Evolutionary conservation across 2,888 invertebrate species (phyloP), one percentile per base, ranked within the genome.

Genomic region (Cantharis rufa): DNA sequence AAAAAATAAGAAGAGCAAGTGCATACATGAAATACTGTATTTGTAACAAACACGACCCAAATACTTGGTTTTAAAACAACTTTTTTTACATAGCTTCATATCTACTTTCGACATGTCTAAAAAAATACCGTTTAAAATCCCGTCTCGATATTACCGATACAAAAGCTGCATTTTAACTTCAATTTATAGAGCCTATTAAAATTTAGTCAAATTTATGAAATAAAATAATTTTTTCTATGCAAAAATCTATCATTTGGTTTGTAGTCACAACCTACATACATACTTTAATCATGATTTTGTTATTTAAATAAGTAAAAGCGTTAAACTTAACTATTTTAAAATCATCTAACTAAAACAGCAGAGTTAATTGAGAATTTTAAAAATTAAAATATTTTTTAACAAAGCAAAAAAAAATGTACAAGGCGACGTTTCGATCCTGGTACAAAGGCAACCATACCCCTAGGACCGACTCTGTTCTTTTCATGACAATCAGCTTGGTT

Each of bases 241-340:
- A 13, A 24, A 69, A 70, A 62, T 69, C 16, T 15, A 10, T 21
- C 63, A 75, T 71, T 75, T 62, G 21, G 75, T 62, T 15, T 24
- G 24, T 24, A 24, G 71, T 62, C n/a, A 32, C 71, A 71, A 75
- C 75, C 75, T 75, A 24, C 7, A 24, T 24, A 24, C 24, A 24
- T 24, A 71, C 74, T 69, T 75, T 75, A 61, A 69, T 7, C 16
- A 71, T 66, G 61, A 71, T 21, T 69, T 9, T 15, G 27, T 62
- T 75, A 71, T 75, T 75, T 75, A 75, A 71, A 75, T 62, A 71
- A 75, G 75, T 75, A 75, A 75, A 75, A 75, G 75, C 71, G 70
- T 69, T 28, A 32, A 70, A 70, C 13, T 21, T n/a, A 24, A n/a
- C 11, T 13, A 11, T 18, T 64, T 64, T 64, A 18, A 21, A 21